Evolutionary conservation across 1,140 invertebrate genomes (phyloP).

Genomic region (honey bee (Apis mellifera)): Amel_HAv3.1 CM009941.2:8762501-8763000

Average conservation of each 20-base stretch:
- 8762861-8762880: no score
- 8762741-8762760: slow-evolving; percentile 55
- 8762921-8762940: no score
- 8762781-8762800: slow-evolving; percentile 49
- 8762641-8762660: slow-evolving; percentile 56
- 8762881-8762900: no score
- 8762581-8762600: slow-evolving; percentile 34
- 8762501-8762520: no score
- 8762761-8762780: slow-evolving; percentile 30
- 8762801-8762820: no score
- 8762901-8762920: no score
- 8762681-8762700: slow-evolving; percentile 58
- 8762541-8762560: slow-evolving; percentile 1
- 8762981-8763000: no score
- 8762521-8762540: background rate
- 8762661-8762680: slow-evolving; percentile 64
- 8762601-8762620: slow-evolving; percentile 53
- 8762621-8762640: slow-evolving; percentile 65
- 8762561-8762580: slow-evolving; percentile 34
- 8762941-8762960: no score
- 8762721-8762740: slow-evolving; percentile 43
- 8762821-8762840: no score
- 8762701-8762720: slow-evolving; percentile 63
- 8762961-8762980: no score
- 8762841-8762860: background rate